Conservation (phyloP, 1,140 invertebrate genomes). For the Ctenoplectra terminalis region DNA sequence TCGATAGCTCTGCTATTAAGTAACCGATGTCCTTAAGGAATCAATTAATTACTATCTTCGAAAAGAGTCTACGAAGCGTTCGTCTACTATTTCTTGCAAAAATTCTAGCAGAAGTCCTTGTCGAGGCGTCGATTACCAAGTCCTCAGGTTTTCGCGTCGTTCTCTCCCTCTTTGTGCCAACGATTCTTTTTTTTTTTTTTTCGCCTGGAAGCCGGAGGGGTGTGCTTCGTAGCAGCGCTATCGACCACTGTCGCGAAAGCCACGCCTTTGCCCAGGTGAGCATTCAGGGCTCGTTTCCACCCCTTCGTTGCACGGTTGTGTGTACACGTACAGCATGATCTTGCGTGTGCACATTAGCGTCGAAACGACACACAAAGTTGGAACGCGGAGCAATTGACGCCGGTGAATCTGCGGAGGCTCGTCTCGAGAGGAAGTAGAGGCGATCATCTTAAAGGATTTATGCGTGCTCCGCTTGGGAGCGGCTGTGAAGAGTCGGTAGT, state of each 20-base stretch:
- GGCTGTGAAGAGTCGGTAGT: no score
- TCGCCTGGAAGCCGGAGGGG: constrained; percentile 41
- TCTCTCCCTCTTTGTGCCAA: constrained; percentile 10
- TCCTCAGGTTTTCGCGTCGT: constrained; percentile 48
- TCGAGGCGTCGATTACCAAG: constrained; percentile 59
- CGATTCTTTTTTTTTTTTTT: not conserved
- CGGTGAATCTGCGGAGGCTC: not conserved
- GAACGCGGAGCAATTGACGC: not conserved
- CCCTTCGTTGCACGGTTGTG: constrained; percentile 34
- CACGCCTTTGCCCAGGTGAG: constrained; percentile 75
- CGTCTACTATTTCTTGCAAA: not conserved
- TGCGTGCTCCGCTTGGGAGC: not conserved
- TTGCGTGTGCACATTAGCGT: not conserved
- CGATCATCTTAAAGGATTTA: not conserved
- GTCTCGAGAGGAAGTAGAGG: not conserved
- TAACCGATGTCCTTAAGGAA: no score
- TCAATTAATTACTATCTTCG: not conserved
- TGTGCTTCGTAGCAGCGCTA: constrained; percentile 66
- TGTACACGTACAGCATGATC: no score
- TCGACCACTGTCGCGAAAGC: constrained; percentile 74
- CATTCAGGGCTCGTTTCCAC: constrained; percentile 63
- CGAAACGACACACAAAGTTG: not conserved
- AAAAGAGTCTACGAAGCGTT: not conserved
- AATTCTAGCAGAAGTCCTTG: constrained; percentile 17
- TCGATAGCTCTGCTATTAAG: no score